Evolutionary conservation across 2,113 vertebrate genomes (phyloP).

Genomic region (Tretioscincus oriximinensis): DNA sequence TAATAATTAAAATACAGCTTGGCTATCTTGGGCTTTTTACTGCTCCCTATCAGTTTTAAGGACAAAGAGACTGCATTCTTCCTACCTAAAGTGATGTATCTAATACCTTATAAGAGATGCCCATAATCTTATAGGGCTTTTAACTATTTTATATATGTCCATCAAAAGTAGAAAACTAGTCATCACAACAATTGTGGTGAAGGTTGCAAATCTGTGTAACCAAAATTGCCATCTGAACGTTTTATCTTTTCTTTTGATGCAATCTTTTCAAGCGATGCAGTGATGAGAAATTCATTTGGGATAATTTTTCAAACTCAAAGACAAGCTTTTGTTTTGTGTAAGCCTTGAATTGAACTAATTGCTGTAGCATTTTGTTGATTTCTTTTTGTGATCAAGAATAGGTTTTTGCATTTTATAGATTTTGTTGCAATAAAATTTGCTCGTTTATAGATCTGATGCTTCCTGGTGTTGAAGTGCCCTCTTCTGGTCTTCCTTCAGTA

Average conservation of each 20-base stretch:
- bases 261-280: neutral
- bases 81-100: neutral
- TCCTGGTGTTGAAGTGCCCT: constrained; percentile 86
- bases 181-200: neutral
- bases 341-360: neutral
- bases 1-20: neutral
- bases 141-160: neutral
- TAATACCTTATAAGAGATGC: neutral
- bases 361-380: neutral
- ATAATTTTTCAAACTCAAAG: neutral
- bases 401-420: neutral
- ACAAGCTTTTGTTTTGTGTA: neutral
- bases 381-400: constrained; percentile 39
- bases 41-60: neutral
- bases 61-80: neutral
- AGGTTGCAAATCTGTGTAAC: neutral
- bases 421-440: constrained; percentile 8
- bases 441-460: constrained; percentile 90
- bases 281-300: neutral
- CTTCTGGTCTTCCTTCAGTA: constrained; percentile 84
- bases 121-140: neutral
- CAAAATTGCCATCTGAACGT: neutral
- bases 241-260: neutral
- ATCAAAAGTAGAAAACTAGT: neutral
- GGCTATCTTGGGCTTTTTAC: neutral